Conservation (phyloP, 2,113 vertebrate genomes). For the Rafetus swinhoei region DNA sequence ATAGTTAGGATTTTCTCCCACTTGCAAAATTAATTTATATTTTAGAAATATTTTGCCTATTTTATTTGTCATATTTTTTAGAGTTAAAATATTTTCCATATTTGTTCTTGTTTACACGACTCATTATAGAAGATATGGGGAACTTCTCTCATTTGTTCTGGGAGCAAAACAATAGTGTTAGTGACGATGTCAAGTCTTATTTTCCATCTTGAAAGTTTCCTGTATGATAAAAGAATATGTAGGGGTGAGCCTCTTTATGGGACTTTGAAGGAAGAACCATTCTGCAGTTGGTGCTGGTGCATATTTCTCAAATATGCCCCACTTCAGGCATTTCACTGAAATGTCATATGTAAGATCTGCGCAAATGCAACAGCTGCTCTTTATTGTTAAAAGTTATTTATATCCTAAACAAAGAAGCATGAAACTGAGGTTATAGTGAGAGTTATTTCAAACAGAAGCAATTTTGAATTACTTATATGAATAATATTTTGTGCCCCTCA, state of each 20-base stretch:
- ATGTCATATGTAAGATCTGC: background rate
- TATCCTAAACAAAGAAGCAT: constrained; percentile 16
- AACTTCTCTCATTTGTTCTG: background rate
- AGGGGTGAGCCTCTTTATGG: fast-evolving
- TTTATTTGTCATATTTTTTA: background rate
- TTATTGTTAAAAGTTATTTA: background rate
- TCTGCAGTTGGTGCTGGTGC: background rate
- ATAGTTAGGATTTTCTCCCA: background rate
- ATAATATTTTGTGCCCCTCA: background rate
- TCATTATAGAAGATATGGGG: background rate
- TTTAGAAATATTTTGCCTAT: constrained; percentile 4
- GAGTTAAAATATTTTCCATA: constrained; percentile 1
- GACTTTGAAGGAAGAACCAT: background rate
- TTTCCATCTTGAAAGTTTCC: background rate
- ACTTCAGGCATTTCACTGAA: background rate
- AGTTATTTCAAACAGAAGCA: background rate
- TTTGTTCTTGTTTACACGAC: background rate
- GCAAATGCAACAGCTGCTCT: background rate
- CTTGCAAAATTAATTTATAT: background rate
- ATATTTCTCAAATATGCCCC: fast-evolving
- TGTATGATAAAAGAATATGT: background rate
- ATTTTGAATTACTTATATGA: background rate
- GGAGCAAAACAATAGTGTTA: background rate
- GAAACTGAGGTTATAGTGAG: background rate
- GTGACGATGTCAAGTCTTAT: background rate